Evolutionary conservation across 2,888 invertebrate genomes (phyloP), one percentile per base, ranked within the genome.

Genomic region (Agriopis aurantiaria): DNA sequence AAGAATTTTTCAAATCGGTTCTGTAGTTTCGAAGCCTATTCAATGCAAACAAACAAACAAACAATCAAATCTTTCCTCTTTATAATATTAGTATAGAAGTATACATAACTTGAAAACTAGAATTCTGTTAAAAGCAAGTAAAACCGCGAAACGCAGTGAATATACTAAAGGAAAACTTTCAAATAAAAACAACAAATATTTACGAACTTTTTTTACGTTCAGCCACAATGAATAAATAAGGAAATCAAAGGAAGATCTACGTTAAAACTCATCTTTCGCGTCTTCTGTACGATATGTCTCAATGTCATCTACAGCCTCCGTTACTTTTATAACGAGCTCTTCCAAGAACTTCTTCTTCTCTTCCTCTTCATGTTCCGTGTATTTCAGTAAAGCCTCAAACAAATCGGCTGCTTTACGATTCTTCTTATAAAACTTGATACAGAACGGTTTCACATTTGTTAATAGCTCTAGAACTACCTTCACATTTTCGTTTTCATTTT

Each of bases 241-340:
- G 6, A 51, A 8, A 51, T 23, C 23, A 23, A 51, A 5, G 23
- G 10, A 51, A 51, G 23, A 10, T 11, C 17, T 45, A 43, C 43
- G 33, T 45, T 81, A 91, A 68, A 92, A 85, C 69, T 92, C 92
- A 43, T 88, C 88, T 68, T 86, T 88, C 9, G 67, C 43, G 58
- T 40, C 53, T 17, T 9, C 52, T 1, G 33, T 14, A 53, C 49
- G 23, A n/a, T 78, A 84, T 56, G 88, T 64, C n/a, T 82, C 81
- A 0, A 82, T 68, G 62, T 88, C 91, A 9, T 88, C 86, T n/a
- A 74, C 71, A 8, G 83, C 69, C 3, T 87, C 84, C 0, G 83
- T 82, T 0, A 81, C 67, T 72, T 90, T 85, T 3, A 88, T 41
- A 0, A 74, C 75, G 0, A 77, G 68, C 0, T 76, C 64, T 0